phyloP scores from a whole-genome alignment of 2,888 invertebrate species.

The Hypena proboscidalis region DNA sequence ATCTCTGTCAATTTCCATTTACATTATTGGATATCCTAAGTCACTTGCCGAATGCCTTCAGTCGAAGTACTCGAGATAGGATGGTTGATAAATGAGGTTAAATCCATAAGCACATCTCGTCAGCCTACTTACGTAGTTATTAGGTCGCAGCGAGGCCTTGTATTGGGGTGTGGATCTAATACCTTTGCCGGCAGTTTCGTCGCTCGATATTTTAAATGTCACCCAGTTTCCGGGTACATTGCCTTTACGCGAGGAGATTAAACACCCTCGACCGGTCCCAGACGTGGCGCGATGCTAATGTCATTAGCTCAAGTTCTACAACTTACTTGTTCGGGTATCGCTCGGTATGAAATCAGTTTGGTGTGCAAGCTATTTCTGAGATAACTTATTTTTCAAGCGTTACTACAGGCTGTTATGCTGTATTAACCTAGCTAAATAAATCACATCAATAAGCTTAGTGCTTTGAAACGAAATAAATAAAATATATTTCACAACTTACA shows the following conservation, averaged over 20 bases:
- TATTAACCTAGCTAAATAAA: too few species aligned
- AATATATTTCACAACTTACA: too few species aligned
- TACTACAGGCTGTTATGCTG: too few species aligned
- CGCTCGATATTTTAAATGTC: slow-evolving; percentile 72
- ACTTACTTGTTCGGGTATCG: too few species aligned
- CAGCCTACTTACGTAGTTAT: slow-evolving; percentile 32
- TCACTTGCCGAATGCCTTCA: neutral
- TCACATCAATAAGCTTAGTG: too few species aligned
- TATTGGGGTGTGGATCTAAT: slow-evolving; percentile 51
- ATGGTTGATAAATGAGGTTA: slow-evolving; percentile 4
- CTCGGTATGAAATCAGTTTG: too few species aligned
- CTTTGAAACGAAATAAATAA: too few species aligned
- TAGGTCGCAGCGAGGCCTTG: slow-evolving; percentile 31
- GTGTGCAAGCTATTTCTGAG: too few species aligned
- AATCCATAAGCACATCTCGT: slow-evolving; percentile 17
- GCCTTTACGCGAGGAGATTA: slow-evolving; percentile 53
- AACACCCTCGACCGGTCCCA: slow-evolving; percentile 52
- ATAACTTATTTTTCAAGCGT: too few species aligned
- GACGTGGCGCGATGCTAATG: slow-evolving; percentile 37
- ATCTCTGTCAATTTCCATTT: slow-evolving; percentile 10
- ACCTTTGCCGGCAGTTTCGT: slow-evolving; percentile 52
- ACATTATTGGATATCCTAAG: slow-evolving; percentile 10
- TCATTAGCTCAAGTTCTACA: slow-evolving; percentile 45
- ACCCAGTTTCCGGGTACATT: slow-evolving; percentile 65
- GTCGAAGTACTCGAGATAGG: neutral